A percentile compares a stretch with the other conserved stretches of the same genome.
Conservation (phyloP, 1,140 invertebrate species). For the Pachypsylla venusta region DNA sequence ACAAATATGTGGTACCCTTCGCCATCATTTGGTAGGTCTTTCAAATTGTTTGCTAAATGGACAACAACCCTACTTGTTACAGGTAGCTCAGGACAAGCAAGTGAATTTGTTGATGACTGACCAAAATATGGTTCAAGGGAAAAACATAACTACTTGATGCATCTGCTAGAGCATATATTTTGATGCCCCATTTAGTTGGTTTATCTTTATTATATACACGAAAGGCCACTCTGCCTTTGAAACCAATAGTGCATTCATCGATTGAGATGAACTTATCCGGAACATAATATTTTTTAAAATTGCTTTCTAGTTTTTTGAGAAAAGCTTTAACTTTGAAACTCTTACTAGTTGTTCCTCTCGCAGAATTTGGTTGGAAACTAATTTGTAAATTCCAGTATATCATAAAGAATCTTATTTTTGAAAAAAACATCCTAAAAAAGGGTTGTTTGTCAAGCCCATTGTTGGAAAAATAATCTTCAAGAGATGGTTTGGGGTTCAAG, state of each 20-base stretch:
- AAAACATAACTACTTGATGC: not conserved
- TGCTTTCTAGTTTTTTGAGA: slow-evolving; percentile 5
- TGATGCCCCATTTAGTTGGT: slow-evolving; percentile 14
- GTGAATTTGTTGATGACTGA: not conserved
- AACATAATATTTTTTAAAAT: slow-evolving; percentile 14
- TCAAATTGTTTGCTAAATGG: not conserved
- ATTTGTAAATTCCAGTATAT: slow-evolving; percentile 12
- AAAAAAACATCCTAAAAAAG: slow-evolving; percentile 14
- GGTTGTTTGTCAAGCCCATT: slow-evolving; percentile 1
- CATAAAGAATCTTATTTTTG: slow-evolving; percentile 8
- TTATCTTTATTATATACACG: slow-evolving; percentile 15
- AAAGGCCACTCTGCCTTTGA: slow-evolving; percentile 8
- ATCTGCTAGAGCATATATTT: slow-evolving; percentile 7
- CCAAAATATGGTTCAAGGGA: not conserved
- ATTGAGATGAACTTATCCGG: slow-evolving; percentile 1
- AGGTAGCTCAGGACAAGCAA: not conserved
- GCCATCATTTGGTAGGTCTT: not conserved
- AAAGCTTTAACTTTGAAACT: slow-evolving; percentile 7
- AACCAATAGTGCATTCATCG: slow-evolving; percentile 12
- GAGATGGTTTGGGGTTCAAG: not conserved
- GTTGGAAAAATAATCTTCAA: slow-evolving; percentile 14
- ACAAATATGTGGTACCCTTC: not conserved
- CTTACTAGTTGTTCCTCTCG: slow-evolving; percentile 4
- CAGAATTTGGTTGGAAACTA: not conserved
- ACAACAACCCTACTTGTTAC: not conserved